Evolutionary conservation across 2,797 vertebrate genomes (phyloP).

Genomic region (Sus cebifrons): DNA sequence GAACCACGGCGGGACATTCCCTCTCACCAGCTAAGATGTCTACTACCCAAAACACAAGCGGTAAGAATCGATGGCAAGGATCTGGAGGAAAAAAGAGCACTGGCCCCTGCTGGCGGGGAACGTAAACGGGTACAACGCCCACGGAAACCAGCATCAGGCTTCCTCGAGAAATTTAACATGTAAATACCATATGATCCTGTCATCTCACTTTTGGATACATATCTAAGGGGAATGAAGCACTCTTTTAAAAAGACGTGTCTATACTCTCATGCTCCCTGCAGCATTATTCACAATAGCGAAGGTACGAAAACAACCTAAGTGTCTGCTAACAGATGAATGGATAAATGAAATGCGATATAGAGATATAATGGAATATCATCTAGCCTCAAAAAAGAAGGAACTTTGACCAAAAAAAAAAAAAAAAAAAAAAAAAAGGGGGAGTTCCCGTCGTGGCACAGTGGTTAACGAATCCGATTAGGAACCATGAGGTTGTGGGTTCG

Average conservation of each 20-base stretch:
- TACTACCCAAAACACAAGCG: not conserved
- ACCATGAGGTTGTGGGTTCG: no score
- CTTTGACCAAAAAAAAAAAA: no score
- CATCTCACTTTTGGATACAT: not conserved
- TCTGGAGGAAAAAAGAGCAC: not conserved
- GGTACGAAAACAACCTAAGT: not conserved
- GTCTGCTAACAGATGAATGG: not conserved
- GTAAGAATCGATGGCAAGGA: not conserved
- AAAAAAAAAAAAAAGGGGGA: no score
- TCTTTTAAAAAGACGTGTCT: not conserved
- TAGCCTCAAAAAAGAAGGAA: not conserved
- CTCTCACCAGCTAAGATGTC: not conserved
- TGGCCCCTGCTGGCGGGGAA: not conserved
- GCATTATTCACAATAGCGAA: not conserved
- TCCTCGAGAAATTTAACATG: not conserved
- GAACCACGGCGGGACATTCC: not conserved
- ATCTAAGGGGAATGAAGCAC: not conserved
- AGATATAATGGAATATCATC: not conserved
- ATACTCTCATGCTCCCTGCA: not conserved
- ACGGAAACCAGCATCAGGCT: not conserved
- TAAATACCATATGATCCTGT: not conserved
- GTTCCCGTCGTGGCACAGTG: no score
- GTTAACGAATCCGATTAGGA: no score
- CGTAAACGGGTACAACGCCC: not conserved
- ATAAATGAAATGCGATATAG: not conserved